Conservation (phyloP, 2,797 vertebrate genomes). For the Pangasius larnaudii region DNA sequence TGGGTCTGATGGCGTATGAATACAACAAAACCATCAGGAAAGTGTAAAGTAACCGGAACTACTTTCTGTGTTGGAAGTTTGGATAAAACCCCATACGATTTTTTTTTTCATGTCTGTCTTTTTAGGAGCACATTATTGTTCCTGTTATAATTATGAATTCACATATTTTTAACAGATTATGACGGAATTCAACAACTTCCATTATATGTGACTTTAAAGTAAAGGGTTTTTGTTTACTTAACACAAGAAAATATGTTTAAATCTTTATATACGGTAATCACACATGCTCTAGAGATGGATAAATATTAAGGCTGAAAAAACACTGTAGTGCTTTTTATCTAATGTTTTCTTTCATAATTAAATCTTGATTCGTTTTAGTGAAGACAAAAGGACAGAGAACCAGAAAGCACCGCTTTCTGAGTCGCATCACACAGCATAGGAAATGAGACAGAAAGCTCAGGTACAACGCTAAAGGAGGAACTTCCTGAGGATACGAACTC, state of each 20-base stretch:
- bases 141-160: too few species aligned
- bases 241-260: neutral
- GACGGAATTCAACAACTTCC: neutral
- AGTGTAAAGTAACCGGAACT: neutral
- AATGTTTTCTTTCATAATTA: neutral
- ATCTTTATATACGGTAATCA: neutral
- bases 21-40: neutral
- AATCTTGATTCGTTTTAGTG: neutral
- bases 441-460: constrained; percentile 80
- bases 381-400: constrained; percentile 54
- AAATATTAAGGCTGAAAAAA: neutral
- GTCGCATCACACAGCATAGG: constrained; percentile 78
- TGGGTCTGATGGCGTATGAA: neutral
- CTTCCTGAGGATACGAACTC: constrained; percentile 78
- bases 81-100: neutral
- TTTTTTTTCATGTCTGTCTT: neutral
- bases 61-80: neutral
- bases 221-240: neutral
- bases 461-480: constrained; percentile 77
- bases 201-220: neutral
- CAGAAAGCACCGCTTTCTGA: constrained; percentile 39
- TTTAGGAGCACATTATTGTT: neutral
- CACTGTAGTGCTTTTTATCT: too few species aligned
- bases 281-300: too few species aligned
- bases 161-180: neutral